Evolutionary conservation across 2,888 invertebrate genomes (phyloP), one percentile per base, ranked within the genome.

Genomic region (Crioceris asparagi): DNA sequence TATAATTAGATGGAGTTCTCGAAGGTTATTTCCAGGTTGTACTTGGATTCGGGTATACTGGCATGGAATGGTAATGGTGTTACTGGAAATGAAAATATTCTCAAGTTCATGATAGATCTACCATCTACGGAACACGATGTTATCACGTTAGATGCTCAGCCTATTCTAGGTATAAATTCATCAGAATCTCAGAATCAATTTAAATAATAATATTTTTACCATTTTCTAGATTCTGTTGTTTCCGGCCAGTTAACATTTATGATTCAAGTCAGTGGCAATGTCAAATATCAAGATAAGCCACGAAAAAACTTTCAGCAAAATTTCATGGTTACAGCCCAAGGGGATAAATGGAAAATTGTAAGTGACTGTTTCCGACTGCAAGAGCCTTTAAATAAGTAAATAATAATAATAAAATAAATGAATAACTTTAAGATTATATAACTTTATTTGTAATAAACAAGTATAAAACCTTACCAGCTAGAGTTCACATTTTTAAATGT

Each of bases 1-100:
- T n/a, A n/a, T 35, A 29, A 35, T 21, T 19, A 23, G 27, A 23
- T 27, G 18, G 39, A 47, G 60, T 63, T 38, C 49, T n/a, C n/a
- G n/a, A n/a, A 80, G 80, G 64, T 83, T 57, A 78, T 91, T 59
- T 73, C 79, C 0, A 81, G 81, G 55, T 65, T 92, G 29, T 94
- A 93, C 57, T 67, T 90, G 51, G 87, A 90, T 30, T 76, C 77
- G 16, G 90, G 84, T 4, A 68, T 82, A n/a, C 66, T 92, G 35
- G 79, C 87, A 29, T 96, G 92, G 93, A 93, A 94, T 68, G 94
- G 94, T 17, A 90, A 88, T 63, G 82, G 83, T 4, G 71, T 83
- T 1, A 75, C 70, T 36, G 90, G 90, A 4, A 80, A 76, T 53
- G 83, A 84, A 21, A 76, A 75, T 43, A 90, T 96, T 38, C 80